Evolutionary conservation across 2,888 invertebrate species (phyloP), one percentile per base, ranked within the genome.

Genomic region (Schizotus pectinicornis): DNA sequence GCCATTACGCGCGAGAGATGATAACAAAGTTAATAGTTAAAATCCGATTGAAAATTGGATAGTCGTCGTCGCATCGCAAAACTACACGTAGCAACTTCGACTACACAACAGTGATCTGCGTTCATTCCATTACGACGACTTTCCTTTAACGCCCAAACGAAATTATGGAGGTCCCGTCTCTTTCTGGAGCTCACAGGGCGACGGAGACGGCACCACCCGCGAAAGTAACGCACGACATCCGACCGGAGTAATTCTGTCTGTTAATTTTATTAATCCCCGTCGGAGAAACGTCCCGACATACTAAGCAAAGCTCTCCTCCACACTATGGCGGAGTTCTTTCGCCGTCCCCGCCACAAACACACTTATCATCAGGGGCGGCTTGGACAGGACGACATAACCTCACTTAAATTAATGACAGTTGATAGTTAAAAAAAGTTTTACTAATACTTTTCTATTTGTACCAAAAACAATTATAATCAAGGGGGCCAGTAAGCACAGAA

Each of bases 21-120:
- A 66, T 76, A 76, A 76, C 72, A 70, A 68, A 74, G 76, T 77
- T 76, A 75, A 75, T 74, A 75, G 76, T 76, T 74, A 71, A 75
- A 75, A 75, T 74, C 73, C 72, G 73, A 74, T 76, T 71, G 74
- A 73, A 76, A 75, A 76, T 76, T 75, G 74, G 74, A 76, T 72
- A 70, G 70, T 67, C 70, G 52, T 58, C 45, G 64, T 63, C 62
- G 65, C 62, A 67, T 63, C 62, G 65, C 62, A 67, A 68, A 71
- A 68, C 67, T 67, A 59, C 42, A 22, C 22, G 22, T 22, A 22
- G 34, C 42, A 54, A 62, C 56, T 63, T 60, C 56, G 56, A 57
- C 63, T 59, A 46, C 53, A 59, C 53, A 53, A 47, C 51, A 56
- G 60, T 62, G 66, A 67, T 67, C 67, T 64, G 59, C 71, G 72